phyloP scores from a whole-genome alignment of 2,113 vertebrate species.

The Datnioides undecimradiatus region DNA sequence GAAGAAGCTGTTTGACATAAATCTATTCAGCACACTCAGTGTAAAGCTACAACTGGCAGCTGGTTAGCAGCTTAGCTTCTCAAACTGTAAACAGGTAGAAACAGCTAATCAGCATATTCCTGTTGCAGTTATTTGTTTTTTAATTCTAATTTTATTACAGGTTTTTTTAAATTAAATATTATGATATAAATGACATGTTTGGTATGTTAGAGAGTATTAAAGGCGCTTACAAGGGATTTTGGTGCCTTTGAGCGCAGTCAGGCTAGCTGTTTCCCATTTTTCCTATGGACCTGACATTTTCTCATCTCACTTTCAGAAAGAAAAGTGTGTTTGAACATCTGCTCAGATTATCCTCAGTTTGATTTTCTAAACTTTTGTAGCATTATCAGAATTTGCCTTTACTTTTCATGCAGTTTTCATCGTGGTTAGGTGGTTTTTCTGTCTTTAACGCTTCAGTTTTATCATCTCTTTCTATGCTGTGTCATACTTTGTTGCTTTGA shows the following conservation, averaged over 20 bases:
- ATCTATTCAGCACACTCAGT: neutral
- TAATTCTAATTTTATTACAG: too few relatives aligned
- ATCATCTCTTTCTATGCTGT: neutral
- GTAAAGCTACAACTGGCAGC: neutral
- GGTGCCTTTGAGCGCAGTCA: neutral
- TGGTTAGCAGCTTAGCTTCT: neutral
- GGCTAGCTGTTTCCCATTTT: neutral
- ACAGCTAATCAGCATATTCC: neutral
- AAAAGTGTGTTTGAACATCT: neutral
- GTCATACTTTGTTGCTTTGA: constrained; percentile 25
- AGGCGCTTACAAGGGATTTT: neutral
- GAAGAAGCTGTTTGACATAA: neutral
- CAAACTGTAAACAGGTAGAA: neutral
- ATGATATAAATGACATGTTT: too few relatives aligned
- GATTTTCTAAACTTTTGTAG: too few relatives aligned
- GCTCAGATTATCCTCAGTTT: neutral
- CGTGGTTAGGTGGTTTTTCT: neutral
- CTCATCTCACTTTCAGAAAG: too few relatives aligned
- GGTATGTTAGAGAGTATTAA: neutral
- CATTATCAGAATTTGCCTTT: neutral
- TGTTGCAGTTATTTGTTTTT: too few relatives aligned
- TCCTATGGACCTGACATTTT: too few relatives aligned
- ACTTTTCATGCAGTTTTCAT: neutral
- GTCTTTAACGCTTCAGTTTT: neutral
- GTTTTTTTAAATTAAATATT: too few relatives aligned